phyloP scores from a whole-genome alignment of 2,888 invertebrate species.

The Boloria euphrosyne region DNA sequence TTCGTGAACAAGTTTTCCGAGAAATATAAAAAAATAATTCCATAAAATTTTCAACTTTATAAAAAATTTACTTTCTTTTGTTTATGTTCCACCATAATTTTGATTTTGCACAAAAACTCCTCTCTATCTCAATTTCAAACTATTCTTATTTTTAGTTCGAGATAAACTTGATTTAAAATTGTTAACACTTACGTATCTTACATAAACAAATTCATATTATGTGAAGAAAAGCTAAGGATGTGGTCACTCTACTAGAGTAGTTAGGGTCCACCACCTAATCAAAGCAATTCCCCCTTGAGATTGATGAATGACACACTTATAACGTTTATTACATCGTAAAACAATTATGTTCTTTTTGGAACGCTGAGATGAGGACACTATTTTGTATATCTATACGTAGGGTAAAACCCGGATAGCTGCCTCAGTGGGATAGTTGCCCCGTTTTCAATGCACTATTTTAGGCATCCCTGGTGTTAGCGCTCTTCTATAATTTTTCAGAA shows the following conservation, averaged over 20 bases:
- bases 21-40: too few relatives aligned
- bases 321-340: slow-evolving; percentile 37
- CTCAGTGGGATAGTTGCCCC: background rate
- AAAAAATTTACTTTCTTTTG: too few relatives aligned
- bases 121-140: background rate
- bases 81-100: too few relatives aligned
- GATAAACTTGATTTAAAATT: too few relatives aligned
- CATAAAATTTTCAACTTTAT: too few relatives aligned
- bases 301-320: slow-evolving; percentile 33
- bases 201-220: background rate
- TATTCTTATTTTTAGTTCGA: too few relatives aligned
- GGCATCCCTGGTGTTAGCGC: too few relatives aligned
- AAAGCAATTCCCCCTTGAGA: slow-evolving; percentile 18
- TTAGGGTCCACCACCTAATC: slow-evolving; percentile 14
- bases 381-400: too few relatives aligned
- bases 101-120: background rate
- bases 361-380: background rate
- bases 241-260: slow-evolving; percentile 7
- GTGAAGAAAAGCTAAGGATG: background rate
- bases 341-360: slow-evolving; percentile 24
- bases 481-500: too few relatives aligned
- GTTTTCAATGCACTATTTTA: too few relatives aligned
- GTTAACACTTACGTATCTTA: too few relatives aligned
- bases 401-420: background rate
- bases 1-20: too few relatives aligned